These are phyloP conservation scores for Myotis yumanensis DNA, from an alignment of 2,113 vertebrate genomes.

Conservation along the genomic window DNA sequence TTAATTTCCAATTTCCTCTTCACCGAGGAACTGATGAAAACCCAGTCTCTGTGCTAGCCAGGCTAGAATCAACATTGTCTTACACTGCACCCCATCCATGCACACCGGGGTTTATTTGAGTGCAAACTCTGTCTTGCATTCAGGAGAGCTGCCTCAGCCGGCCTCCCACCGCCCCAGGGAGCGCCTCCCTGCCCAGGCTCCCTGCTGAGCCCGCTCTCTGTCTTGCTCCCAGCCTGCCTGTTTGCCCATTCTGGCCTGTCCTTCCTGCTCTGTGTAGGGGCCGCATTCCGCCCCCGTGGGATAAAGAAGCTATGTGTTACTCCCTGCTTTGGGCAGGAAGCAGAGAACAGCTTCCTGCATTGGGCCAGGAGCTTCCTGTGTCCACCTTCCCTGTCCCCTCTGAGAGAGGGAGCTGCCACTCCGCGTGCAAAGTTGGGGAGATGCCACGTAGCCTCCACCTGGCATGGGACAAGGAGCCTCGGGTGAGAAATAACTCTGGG, in stretches of 20 bases:
- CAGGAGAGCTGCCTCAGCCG: not conserved
- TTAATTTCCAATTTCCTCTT: conserved; percentile 79
- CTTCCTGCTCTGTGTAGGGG: not conserved
- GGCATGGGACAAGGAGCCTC: not conserved
- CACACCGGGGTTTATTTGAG: not conserved
- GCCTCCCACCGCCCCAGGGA: not conserved
- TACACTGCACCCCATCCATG: not conserved
- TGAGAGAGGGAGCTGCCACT: not conserved
- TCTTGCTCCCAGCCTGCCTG: not conserved
- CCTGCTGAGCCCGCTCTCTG: not conserved
- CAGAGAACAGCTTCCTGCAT: not conserved
- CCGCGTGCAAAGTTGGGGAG: not conserved
- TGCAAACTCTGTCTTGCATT: not conserved
- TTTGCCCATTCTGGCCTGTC: not conserved
- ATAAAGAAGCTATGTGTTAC: not conserved
- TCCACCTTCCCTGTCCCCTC: not conserved
- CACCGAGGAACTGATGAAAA: conserved; percentile 71
- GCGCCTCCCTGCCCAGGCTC: not conserved
- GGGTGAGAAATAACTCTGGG: not conserved
- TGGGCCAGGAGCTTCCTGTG: not conserved
- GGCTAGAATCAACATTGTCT: not conserved
- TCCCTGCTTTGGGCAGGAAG: not conserved
- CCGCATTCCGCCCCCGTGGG: not conserved
- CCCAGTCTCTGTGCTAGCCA: conserved; percentile 49
- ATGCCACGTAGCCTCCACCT: not conserved